Evolutionary conservation across 2,797 vertebrate species (phyloP).

Genomic region (Pseudomugil gertrudae): DNA sequence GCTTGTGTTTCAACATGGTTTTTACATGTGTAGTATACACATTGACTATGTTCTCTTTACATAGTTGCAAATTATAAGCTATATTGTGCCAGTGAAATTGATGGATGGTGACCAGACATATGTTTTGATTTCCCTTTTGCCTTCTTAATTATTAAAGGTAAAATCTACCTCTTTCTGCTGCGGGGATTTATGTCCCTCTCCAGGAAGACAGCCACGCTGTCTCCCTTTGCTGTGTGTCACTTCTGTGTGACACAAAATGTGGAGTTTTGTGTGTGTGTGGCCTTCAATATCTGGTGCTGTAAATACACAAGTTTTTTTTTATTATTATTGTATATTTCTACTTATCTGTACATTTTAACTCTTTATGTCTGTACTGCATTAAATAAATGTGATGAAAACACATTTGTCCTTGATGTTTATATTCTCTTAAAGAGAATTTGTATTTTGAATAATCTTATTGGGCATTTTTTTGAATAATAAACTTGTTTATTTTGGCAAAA

Average conservation of each 20-base stretch:
- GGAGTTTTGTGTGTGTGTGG: slow-evolving; percentile 63
- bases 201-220: slow-evolving; percentile 53
- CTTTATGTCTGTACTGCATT: slow-evolving; percentile 53
- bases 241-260: slow-evolving; percentile 51
- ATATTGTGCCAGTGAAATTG: slow-evolving; percentile 37
- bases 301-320: slow-evolving; percentile 75
- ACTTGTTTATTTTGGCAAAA: slow-evolving; percentile 4
- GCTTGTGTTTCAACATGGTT: slow-evolving; percentile 26
- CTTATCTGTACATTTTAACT: slow-evolving; percentile 65
- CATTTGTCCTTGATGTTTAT: slow-evolving; percentile 5
- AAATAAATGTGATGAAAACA: slow-evolving; percentile 67
- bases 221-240: slow-evolving; percentile 61
- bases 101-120: slow-evolving; percentile 50
- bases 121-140: slow-evolving; percentile 66
- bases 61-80: slow-evolving; percentile 33
- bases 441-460: not conserved
- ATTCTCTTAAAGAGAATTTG: slow-evolving; percentile 5
- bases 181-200: slow-evolving; percentile 52
- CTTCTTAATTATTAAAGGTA: slow-evolving; percentile 63
- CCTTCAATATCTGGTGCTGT: slow-evolving; percentile 75
- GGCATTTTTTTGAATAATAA: slow-evolving; percentile 1
- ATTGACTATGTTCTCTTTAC: slow-evolving; percentile 34
- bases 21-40: slow-evolving; percentile 28
- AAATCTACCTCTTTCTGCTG: slow-evolving; percentile 75
- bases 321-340: slow-evolving; percentile 81